Base-by-base conservation (phyloP, 2,888 invertebrate species). In the Iphiclides podalirius region DNA sequence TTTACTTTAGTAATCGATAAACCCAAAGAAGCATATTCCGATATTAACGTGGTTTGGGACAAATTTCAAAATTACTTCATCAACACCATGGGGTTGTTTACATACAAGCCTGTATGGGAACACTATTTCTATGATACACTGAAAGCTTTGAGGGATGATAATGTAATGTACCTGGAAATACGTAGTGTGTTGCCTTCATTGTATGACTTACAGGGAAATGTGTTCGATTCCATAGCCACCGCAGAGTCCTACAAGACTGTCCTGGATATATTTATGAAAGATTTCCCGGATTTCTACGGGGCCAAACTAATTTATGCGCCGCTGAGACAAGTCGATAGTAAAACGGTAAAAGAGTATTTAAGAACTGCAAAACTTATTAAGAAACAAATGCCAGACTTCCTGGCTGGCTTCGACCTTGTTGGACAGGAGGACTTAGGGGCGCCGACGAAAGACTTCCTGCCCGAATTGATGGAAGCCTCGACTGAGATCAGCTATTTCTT, bases 371-470 rank as follows among this genome's bases (percentile, higher is more conserved):
- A 61, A 48, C 56, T 67, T 56, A 70, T 92, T n/a, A 87, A 91
- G 66, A 67, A 61, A 0, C 66, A 67, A 33, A 89, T 91, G 62
- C 94, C 95, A 0, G 83, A 91, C 50, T 93, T 94, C 58, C 73
- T 95, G n/a, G 93, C 92, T 9, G 96, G 95, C 8, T 95, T 95
- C 56, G 96, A 96, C 82, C 85, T 96, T 51, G 95, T 95, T 0
- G 95, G 95, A 0, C 94, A 94, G 65, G 96, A 96, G 75, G 95
- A 96, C 63, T 76, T 90, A 47, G 94, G 95, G 0, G 67, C 77
- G 14, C 92, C 94, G 0, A 75, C 93, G 0, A 76, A 86, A 28
- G 82, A 91, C 1, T 94, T 92, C 60, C 67, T 91, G 0, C 75
- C 91, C 0, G 79, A 90, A 54, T 64, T 95, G 3, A 64, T 87